phyloP scores from a whole-genome alignment of 2,113 vertebrate genomes.

The Python bivittatus region DNA sequence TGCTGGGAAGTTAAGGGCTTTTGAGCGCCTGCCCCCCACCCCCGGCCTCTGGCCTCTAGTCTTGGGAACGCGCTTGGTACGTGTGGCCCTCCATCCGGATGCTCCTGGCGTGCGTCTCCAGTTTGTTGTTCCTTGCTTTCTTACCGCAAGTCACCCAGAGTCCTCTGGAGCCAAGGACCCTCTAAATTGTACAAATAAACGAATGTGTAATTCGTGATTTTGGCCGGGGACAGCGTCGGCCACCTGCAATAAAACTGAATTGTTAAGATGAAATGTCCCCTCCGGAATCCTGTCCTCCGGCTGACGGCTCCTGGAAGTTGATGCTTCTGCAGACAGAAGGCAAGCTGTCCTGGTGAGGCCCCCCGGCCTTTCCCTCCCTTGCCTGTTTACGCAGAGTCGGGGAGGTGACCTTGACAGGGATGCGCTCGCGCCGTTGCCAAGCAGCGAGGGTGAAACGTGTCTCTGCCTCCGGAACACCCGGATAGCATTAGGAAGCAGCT shows the following conservation, averaged over 20 bases:
- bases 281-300: too few species aligned
- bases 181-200: background rate
- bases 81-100: background rate
- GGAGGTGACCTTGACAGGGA: background rate
- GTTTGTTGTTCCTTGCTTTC: background rate
- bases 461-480: background rate
- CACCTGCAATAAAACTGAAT: background rate
- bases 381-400: background rate
- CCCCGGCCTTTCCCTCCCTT: background rate
- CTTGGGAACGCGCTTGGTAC: background rate
- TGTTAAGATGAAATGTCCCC: background rate
- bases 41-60: too few species aligned
- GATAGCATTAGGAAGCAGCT: background rate
- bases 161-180: background rate
- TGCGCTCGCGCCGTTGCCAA: background rate
- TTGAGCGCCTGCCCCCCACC: too few species aligned
- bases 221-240: background rate
- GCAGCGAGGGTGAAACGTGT: background rate
- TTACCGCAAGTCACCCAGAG: rapidly evolving
- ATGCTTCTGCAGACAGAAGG: background rate
- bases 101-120: background rate
- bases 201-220: background rate
- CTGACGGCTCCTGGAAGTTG: background rate
- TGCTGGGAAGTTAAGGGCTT: background rate
- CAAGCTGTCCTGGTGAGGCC: background rate